Evolutionary conservation across 92 coral and sea anemone genomes (phyloP), one percentile per base, ranked within the genome.

Genomic region (Anthopleura xanthogrammica): DNA sequence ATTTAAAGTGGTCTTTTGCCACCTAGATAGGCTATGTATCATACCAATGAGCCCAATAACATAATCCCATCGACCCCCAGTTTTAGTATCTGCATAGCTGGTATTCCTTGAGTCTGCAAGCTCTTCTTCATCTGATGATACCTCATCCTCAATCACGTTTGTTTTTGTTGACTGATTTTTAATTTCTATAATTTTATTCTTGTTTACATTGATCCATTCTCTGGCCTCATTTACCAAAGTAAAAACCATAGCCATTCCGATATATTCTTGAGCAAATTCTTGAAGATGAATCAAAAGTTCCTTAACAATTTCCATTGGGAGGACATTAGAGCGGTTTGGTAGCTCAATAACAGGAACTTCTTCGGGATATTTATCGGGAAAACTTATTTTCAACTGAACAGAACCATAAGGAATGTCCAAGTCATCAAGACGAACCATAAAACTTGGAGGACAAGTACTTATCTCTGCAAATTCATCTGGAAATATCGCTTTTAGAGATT

Each of bases 171-270:
- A n/a, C 62, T 68, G 58, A 23, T 83, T 22, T 64, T 55, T 29
- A 54, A 2, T 29, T 13, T 71, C 70, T 79, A 75, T 56, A 39
- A 90, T 82, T 77, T 52, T 87, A 20, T 68, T 86, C 3, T 46
- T 62, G 55, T 91, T 91, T 74, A 55, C 73, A 40, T 80, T 87
- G 12, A 91, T 86, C 97, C 94, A 93, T 56, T 89, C 95, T 60
- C 85, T 88, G 41, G 94, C 88, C 41, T 89, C 92, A 77, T 85
- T 92, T 23, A 91, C 82, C 60, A 93, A 60, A 39, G 89, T 84
- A 77, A 93, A 91, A 76, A 93, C 87, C 97, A 93, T 93, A 3
- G 90, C 92, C 94, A 93, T 93, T 73, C 94, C 97, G 52, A 87
- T 7, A 39, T 85, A 89, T 55, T 91, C 90, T 46, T 87, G 48